These are phyloP conservation scores for Sitta carolinensis DNA, from an alignment of 2,797 vertebrate genomes.

Conservation along the genomic window DNA sequence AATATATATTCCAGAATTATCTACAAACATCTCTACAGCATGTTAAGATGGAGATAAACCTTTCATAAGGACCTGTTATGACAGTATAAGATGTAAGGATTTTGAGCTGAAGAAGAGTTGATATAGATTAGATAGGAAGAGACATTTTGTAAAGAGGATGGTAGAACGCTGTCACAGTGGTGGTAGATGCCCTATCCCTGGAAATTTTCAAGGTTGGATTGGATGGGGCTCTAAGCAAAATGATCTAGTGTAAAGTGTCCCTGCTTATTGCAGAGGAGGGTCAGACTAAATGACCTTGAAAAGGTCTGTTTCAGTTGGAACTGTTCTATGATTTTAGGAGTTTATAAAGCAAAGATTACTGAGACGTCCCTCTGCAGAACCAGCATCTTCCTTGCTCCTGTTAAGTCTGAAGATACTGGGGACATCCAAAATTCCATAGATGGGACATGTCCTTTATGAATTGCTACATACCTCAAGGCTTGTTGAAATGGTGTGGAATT, in stretches of 20 bases:
- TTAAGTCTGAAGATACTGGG: not conserved
- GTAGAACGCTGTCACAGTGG: not conserved
- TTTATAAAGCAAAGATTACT: not conserved
- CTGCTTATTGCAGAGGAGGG: not conserved
- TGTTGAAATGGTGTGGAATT: not conserved
- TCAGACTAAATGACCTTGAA: not conserved
- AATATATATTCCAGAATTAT: not conserved
- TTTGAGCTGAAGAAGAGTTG: not conserved
- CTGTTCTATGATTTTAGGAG: not conserved
- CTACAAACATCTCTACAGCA: not conserved
- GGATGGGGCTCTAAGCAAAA: not conserved
- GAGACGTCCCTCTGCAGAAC: not conserved
- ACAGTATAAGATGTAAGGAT: not conserved
- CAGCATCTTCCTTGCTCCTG: not conserved
- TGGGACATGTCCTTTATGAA: not conserved
- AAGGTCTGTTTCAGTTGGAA: not conserved
- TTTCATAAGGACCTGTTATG: not conserved
- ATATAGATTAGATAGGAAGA: not conserved
- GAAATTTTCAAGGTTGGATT: not conserved
- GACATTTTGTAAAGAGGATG: not conserved
- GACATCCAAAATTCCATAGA: not conserved
- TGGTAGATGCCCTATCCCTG: not conserved
- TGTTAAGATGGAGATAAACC: not conserved
- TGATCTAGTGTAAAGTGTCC: not conserved
- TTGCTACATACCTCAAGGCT: not conserved